These are phyloP conservation scores for Tetramorium alpestre DNA, from an alignment of 1,140 invertebrate genomes.

Conservation along the genomic window DNA sequence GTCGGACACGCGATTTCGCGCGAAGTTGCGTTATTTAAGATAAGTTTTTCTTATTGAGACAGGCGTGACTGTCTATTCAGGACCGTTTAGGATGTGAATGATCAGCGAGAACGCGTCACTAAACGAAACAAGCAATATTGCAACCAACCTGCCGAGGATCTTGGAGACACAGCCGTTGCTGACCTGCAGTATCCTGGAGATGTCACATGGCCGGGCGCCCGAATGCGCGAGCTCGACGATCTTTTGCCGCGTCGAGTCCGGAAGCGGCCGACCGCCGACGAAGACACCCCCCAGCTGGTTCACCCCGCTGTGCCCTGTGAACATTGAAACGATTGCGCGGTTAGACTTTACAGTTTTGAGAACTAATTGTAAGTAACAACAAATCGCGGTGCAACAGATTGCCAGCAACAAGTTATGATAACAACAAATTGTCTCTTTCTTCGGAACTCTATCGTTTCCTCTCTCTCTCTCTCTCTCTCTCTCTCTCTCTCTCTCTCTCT, in stretches of 20 bases:
- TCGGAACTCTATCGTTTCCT: background rate
- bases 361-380: background rate
- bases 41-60: background rate
- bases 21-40: background rate
- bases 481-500: background rate
- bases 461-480: background rate
- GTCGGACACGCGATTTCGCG: background rate
- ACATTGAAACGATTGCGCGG: background rate
- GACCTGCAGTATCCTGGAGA: conserved; percentile 96
- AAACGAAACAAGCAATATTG: conserved; percentile 72
- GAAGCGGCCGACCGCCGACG: conserved; percentile 98
- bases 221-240: conserved; percentile 98
- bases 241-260: conserved; percentile 97
- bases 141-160: conserved; percentile 92
- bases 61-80: no score
- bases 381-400: background rate
- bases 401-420: conserved; percentile 5
- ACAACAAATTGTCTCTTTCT: background rate
- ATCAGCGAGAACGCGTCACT: background rate
- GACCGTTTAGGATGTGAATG: background rate
- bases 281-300: conserved; percentile 99
- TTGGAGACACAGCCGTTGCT: conserved; percentile 96
- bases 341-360: background rate
- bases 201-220: conserved; percentile 97
- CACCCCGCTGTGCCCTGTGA: conserved; percentile 96